Evolutionary conservation across 2,113 vertebrate species (phyloP).

Genomic region (Grantiella picta): DNA sequence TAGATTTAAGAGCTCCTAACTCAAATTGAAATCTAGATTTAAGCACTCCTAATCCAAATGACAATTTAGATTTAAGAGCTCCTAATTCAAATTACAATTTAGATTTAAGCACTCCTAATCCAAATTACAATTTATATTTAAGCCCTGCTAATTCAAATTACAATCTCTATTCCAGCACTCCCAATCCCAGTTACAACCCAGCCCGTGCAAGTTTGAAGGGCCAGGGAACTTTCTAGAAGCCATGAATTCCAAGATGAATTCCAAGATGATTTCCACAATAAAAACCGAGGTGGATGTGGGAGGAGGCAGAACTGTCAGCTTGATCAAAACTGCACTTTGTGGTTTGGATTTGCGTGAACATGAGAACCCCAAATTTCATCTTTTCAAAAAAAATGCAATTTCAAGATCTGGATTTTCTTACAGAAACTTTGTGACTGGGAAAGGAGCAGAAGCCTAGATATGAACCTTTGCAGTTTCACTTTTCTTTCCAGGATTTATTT

Average conservation of each 20-base stretch:
- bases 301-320: not conserved
- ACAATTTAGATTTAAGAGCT: too few relatives aligned
- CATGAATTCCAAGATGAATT: not conserved
- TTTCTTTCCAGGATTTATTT: not conserved
- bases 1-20: too few relatives aligned
- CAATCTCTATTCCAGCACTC: not conserved
- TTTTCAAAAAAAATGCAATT: not conserved
- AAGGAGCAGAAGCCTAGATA: not conserved
- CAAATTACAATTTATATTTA: too few relatives aligned
- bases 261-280: not conserved
- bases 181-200: not conserved
- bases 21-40: too few relatives aligned
- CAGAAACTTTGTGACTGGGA: not conserved
- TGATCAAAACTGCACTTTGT: not conserved
- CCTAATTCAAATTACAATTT: too few relatives aligned
- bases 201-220: not conserved
- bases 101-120: too few relatives aligned
- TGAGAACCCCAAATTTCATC: not conserved
- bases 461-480: not conserved
- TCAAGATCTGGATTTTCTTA: not conserved
- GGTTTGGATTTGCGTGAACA: rapidly evolving
- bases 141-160: too few relatives aligned
- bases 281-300: not conserved
- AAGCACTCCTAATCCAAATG: too few relatives aligned
- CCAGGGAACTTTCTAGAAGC: not conserved